Evolutionary conservation across 2,888 invertebrate genomes (phyloP), one percentile per base, ranked within the genome.

Genomic region (Maniola hyperantus): DNA sequence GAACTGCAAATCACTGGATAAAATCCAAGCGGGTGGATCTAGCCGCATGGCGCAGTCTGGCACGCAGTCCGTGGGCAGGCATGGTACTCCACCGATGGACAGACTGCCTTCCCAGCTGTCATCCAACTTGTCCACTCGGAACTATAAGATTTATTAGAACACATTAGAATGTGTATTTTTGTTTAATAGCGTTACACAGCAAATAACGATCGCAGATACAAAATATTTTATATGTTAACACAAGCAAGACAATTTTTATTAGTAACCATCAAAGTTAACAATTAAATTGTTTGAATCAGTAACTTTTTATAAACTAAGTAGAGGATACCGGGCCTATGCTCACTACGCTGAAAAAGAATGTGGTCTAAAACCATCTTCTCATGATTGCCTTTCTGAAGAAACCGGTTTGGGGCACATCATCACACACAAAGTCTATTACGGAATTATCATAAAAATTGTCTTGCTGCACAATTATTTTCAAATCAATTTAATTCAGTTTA

Each of bases 1-100:
- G 68, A 96, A 97, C 63, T 98, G 94, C 82, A 96, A 94, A 79
- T 98, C 97, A 72, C 95, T 95, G 59, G 96, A 95, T 61, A 98
- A 93, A 20, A 98, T 92, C 96, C 98, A 98, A 68, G 95, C 95
- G 15, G 96, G 95, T 50, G 95, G 94, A 78, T 96, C 96, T 57
- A 98, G 94, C 26, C 95, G 95, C 63, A 97, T 89, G 6, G 97
- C 97, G 51, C 96, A 95, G 11, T 94, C 89, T 5, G 96, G 96
- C 62, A 95, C 89, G n/a, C 68, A 50, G 5, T 85, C 86, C 8
- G 95, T 95, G 0, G 97, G 96, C 36, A 95, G 93, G n/a, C 95
- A 93, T 6, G 95, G 95, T 7, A 97, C 93, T 0, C 97, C 95
- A 1, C 98, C 99, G 66, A 97, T 93, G 66, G 95, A 93, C 18